These are phyloP conservation scores for Leptinotarsa haldemani DNA, from an alignment of 2,888 invertebrate genomes.

Conservation along the genomic window DNA sequence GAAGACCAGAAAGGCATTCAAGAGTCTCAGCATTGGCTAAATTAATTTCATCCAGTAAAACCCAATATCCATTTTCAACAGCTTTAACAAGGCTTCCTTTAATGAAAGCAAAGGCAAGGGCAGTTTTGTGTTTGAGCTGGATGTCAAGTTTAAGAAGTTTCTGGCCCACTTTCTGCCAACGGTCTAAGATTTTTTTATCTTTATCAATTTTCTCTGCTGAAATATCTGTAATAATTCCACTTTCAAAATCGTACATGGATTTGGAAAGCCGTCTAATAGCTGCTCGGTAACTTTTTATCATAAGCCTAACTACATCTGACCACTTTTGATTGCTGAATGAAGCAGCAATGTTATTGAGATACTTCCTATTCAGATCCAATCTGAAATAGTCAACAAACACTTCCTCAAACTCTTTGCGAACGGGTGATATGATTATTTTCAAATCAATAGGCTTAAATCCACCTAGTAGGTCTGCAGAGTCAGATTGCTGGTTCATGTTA, in stretches of 20 bases:
- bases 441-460: slow-evolving; percentile 97
- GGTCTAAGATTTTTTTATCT: slow-evolving; percentile 66
- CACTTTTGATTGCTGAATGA: slow-evolving; percentile 82
- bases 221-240: slow-evolving; percentile 2
- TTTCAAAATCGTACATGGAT: slow-evolving; percentile 41
- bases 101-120: slow-evolving; percentile 89
- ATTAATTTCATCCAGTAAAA: slow-evolving; percentile 97
- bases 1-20: slow-evolving; percentile 90
- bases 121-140: slow-evolving; percentile 79
- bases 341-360: slow-evolving; percentile 82
- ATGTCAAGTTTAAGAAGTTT: slow-evolving; percentile 78
- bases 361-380: slow-evolving; percentile 82
- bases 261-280: slow-evolving; percentile 70
- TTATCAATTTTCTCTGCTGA: slow-evolving; percentile 54
- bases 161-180: slow-evolving; percentile 75
- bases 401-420: slow-evolving; percentile 84
- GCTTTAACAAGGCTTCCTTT: slow-evolving; percentile 95
- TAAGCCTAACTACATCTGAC: slow-evolving; percentile 77
- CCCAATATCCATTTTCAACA: slow-evolving; percentile 93
- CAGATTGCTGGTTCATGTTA: slow-evolving; percentile 99
- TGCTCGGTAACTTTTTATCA: slow-evolving; percentile 79
- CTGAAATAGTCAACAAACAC: slow-evolving; percentile 85
- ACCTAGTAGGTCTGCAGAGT: slow-evolving; percentile 95
- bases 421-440: slow-evolving; percentile 83
- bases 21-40: slow-evolving; percentile 96